Evolutionary conservation across 2,113 vertebrate species (phyloP).

Genomic region (Dipodomys stephensi): DNA sequence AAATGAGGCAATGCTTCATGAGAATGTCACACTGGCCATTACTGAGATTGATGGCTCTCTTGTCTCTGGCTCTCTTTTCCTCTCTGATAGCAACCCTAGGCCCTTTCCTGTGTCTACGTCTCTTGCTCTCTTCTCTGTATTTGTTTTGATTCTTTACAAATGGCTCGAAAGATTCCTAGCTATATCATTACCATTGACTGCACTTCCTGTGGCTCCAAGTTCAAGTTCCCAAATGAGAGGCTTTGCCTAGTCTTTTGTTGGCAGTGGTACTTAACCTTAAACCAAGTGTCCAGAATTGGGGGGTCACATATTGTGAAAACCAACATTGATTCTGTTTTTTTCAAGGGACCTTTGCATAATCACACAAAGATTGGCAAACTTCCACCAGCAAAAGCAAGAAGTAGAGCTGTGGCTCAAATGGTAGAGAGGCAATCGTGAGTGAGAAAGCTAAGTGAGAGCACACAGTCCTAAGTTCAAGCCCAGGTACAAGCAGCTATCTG

Average conservation of each 20-base stretch:
- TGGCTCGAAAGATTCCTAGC: not conserved
- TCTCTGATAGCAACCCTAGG: not conserved
- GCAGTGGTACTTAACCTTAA: not conserved
- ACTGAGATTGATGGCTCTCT: not conserved
- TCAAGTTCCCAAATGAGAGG: constrained; percentile 10
- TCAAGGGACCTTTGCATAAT: not conserved
- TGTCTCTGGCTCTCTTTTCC: not conserved
- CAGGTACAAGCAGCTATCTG: too few relatives aligned
- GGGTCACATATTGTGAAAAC: constrained; percentile 17
- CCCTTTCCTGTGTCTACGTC: not conserved
- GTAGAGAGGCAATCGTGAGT: too few relatives aligned
- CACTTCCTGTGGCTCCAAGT: not conserved
- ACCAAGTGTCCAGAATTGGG: not conserved
- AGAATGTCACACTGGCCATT: not conserved
- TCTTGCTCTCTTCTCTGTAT: not conserved
- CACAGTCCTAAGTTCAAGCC: too few relatives aligned
- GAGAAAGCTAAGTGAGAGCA: too few relatives aligned
- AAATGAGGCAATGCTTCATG: not conserved
- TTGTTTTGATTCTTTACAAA: not conserved
- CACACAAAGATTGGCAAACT: not conserved
- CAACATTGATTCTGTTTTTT: not conserved
- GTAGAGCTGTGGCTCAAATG: too few relatives aligned
- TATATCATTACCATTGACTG: not conserved
- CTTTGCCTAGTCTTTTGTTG: constrained; percentile 25
- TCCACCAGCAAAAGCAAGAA: not conserved